A percentile compares a stretch with the other conserved stretches of the same genome.
Evolutionary conservation across 2,113 vertebrate genomes (phyloP).

Genomic region (Geococcyx californianus): DNA sequence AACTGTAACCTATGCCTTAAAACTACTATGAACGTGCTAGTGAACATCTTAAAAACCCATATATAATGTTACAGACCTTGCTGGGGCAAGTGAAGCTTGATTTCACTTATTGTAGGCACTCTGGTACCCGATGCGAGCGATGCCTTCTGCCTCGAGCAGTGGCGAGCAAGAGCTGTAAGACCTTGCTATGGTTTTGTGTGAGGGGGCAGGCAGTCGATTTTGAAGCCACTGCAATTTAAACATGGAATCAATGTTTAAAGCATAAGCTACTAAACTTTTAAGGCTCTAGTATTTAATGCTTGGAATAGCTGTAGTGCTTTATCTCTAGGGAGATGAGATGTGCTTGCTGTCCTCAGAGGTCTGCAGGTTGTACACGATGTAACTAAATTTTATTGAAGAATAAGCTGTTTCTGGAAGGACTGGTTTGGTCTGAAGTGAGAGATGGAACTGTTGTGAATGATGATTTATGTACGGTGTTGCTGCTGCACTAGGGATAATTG

Average conservation of each 20-base stretch:
- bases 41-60: neutral
- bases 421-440: neutral
- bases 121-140: neutral
- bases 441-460: neutral
- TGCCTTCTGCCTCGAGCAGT: neutral
- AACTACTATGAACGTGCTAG: neutral
- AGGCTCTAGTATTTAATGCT: neutral
- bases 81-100: neutral
- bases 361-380: fast-evolving
- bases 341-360: neutral
- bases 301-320: neutral
- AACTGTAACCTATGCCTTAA: neutral
- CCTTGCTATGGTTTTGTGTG: neutral
- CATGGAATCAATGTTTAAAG: neutral
- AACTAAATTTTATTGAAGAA: neutral
- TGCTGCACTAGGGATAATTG: neutral
- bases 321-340: neutral
- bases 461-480: neutral
- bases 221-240: neutral
- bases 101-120: neutral
- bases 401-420: neutral
- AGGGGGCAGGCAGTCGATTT: neutral
- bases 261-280: neutral
- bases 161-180: neutral
- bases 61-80: neutral